Evolutionary conservation across 2,113 vertebrate species (phyloP).

Genomic region (Carassius gibelio): DNA sequence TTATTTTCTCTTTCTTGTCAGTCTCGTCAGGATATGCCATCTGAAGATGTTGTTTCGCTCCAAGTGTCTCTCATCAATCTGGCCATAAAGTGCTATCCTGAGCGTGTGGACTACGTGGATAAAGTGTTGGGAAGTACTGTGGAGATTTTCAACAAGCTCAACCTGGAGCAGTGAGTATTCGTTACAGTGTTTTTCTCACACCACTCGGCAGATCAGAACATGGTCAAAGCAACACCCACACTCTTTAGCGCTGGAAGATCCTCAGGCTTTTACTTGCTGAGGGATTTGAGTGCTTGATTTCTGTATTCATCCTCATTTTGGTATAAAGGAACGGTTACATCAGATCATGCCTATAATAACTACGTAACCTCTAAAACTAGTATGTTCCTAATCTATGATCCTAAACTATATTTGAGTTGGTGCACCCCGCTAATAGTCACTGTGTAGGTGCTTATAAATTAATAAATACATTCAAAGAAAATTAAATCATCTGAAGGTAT

Average conservation of each 20-base stretch:
- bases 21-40: conserved; percentile 99
- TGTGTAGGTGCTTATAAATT: not conserved
- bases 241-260: not conserved
- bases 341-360: not conserved
- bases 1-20: conserved; percentile 56
- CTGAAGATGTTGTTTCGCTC: conserved; percentile 95
- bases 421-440: not conserved
- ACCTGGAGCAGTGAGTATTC: conserved; percentile 92
- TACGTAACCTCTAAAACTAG: no score
- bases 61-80: conserved; percentile 99
- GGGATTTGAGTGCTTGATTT: not conserved
- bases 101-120: conserved; percentile 98
- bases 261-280: no score
- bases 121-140: conserved; percentile 97
- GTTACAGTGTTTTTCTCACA: conserved; percentile 8
- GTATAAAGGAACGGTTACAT: not conserved
- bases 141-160: conserved; percentile 98
- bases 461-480: not conserved
- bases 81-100: conserved; percentile 98
- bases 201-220: not conserved
- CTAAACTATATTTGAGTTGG: not conserved
- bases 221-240: not conserved
- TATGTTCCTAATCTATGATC: not conserved
- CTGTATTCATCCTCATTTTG: not conserved
- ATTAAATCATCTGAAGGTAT: not conserved